Conservation (phyloP, 2,113 vertebrate genomes). For the Podarcis cretensis region DNA sequence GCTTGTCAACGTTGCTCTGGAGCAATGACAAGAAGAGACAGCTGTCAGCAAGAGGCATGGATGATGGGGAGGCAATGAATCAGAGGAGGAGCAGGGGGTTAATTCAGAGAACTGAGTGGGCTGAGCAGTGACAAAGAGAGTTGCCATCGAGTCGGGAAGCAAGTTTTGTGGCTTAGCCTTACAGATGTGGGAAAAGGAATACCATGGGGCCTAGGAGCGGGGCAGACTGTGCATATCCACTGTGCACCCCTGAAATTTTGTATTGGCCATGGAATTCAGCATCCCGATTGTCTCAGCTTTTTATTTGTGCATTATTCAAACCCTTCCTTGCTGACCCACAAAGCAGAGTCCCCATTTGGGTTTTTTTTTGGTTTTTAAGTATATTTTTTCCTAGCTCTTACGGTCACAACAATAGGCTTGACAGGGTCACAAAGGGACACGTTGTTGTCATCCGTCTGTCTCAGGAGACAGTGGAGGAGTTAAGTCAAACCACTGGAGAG, state of each 20-base stretch:
- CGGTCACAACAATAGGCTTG: not conserved
- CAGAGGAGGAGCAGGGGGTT: not conserved
- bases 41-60: not conserved
- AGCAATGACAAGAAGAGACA: not conserved
- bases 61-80: not conserved
- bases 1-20: not conserved
- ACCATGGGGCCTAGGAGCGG: not conserved
- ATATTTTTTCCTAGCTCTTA: not conserved
- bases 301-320: not conserved
- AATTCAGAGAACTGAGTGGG: not conserved
- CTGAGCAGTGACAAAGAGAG: not conserved
- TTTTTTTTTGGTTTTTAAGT: not conserved
- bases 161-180: not conserved
- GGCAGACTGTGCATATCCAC: not conserved
- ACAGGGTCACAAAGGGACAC: too few relatives aligned
- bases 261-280: not conserved
- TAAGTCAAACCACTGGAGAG: too few relatives aligned
- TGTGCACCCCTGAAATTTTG: not conserved
- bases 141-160: not conserved
- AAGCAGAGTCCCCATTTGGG: not conserved
- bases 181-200: not conserved
- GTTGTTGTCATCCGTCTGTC: too few relatives aligned
- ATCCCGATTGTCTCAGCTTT: not conserved
- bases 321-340: not conserved
- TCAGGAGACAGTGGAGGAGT: too few relatives aligned